Conservation (phyloP, 2,888 invertebrate species). For the Drosophila lutescens region DNA sequence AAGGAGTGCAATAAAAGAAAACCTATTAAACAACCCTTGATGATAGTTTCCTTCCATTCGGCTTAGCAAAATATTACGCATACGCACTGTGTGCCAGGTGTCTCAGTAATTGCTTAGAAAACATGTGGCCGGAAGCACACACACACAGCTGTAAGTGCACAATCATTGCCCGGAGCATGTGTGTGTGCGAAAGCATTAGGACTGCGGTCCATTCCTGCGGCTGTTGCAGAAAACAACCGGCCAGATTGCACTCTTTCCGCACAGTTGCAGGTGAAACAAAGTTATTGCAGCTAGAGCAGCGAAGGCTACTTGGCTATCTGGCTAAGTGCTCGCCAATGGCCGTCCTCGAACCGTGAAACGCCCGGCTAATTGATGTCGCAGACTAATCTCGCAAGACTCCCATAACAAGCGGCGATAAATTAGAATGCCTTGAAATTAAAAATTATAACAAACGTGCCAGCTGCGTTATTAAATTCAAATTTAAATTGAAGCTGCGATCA, state of each 20-base stretch:
- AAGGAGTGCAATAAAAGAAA: no score
- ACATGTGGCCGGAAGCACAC: constrained; percentile 73
- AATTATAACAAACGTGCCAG: neutral
- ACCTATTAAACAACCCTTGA: no score
- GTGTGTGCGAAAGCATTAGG: constrained; percentile 65
- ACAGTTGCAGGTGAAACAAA: constrained; percentile 51
- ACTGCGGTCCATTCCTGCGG: constrained; percentile 67
- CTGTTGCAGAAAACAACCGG: constrained; percentile 41
- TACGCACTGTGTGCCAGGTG: constrained; percentile 50
- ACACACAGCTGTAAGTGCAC: constrained; percentile 43
- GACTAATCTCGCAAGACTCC: constrained; percentile 16
- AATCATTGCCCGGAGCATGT: constrained; percentile 58
- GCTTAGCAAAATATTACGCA: constrained; percentile 44
- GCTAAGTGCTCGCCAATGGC: constrained; percentile 48
- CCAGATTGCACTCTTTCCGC: constrained; percentile 66
- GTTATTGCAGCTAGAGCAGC: constrained; percentile 51
- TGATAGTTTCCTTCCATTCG: neutral
- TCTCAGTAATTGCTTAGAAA: constrained; percentile 76
- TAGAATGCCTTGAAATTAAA: constrained; percentile 10
- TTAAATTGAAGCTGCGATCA: constrained; percentile 11
- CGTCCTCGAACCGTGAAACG: constrained; percentile 15
- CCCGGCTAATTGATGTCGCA: constrained; percentile 30
- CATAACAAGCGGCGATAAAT: constrained; percentile 13
- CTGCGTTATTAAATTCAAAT: constrained; percentile 14
- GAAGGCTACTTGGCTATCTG: constrained; percentile 20